Percentiles rank a stretch among this genome's conserved stretches.
Evolutionary conservation across 2,888 invertebrate species (phyloP).

Genomic region (Yponomeuta plumbellus): DNA sequence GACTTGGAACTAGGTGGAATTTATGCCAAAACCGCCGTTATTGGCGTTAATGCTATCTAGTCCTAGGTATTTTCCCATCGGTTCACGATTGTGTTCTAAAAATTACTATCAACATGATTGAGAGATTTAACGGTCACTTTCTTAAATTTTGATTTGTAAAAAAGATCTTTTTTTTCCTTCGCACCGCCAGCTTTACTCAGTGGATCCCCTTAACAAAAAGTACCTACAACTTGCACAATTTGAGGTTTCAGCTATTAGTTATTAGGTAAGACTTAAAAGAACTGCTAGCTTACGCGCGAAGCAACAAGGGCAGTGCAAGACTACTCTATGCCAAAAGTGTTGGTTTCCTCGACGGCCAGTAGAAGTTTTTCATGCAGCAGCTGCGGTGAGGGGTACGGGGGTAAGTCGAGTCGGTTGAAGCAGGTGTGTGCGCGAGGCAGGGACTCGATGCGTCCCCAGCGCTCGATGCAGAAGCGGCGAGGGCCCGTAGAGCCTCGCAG

Average conservation of each 20-base stretch:
- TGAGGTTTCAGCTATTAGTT: background rate
- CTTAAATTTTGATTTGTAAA: too few relatives aligned
- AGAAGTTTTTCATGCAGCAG: slow-evolving; percentile 93
- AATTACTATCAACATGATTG: too few relatives aligned
- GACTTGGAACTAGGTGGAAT: too few relatives aligned
- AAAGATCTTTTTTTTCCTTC: too few relatives aligned
- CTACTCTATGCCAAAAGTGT: slow-evolving; percentile 96
- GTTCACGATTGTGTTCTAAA: too few relatives aligned
- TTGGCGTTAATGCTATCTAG: too few relatives aligned
- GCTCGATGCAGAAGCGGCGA: slow-evolving; percentile 96
- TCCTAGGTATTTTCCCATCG: too few relatives aligned
- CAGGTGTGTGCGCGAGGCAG: slow-evolving; percentile 97
- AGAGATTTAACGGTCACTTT: too few relatives aligned
- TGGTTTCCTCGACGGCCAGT: slow-evolving; percentile 96
- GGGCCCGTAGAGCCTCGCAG: slow-evolving; percentile 96
- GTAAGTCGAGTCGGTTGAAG: slow-evolving; percentile 97
- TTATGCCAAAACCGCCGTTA: too few relatives aligned
- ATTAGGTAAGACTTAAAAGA: background rate
- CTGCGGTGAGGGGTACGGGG: slow-evolving; percentile 95
- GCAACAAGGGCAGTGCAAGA: background rate
- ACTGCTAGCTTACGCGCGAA: background rate
- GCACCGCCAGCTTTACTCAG: too few relatives aligned
- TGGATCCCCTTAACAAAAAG: background rate
- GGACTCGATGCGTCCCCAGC: slow-evolving; percentile 96
- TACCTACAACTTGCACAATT: background rate